Evolutionary conservation across 1,140 invertebrate species (phyloP).

Genomic region (Holcopasites calliopsidis): DNA sequence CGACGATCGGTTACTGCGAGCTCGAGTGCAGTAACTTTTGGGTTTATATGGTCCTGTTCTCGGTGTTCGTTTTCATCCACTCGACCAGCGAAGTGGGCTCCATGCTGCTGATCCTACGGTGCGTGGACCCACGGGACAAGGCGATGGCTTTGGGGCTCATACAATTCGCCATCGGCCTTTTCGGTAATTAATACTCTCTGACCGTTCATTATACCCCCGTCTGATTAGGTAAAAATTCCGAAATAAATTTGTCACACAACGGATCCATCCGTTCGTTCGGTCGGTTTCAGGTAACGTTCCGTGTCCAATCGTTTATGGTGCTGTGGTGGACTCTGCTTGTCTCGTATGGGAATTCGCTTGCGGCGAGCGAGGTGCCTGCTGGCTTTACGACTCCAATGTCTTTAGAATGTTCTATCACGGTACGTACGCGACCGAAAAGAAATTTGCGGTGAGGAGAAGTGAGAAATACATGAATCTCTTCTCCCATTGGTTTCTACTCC

Average conservation of each 20-base stretch:
- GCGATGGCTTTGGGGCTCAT: conserved; percentile 96
- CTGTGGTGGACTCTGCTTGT: conserved; percentile 94
- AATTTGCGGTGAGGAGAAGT: not conserved
- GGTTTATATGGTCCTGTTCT: conserved; percentile 92
- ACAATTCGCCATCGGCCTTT: conserved; percentile 94
- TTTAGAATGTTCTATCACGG: conserved; percentile 93
- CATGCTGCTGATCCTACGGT: conserved; percentile 93
- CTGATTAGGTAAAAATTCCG: not conserved
- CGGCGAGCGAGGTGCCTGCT: conserved; percentile 88
- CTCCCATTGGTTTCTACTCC: not conserved
- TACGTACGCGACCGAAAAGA: conserved; percentile 71
- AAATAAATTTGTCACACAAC: not conserved
- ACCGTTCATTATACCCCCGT: not conserved
- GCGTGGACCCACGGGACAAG: conserved; percentile 94
- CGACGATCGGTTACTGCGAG: conserved; percentile 88
- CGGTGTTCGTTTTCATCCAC: conserved; percentile 93
- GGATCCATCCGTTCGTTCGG: not conserved
- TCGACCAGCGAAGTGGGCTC: conserved; percentile 95
- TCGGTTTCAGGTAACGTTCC: conserved; percentile 88
- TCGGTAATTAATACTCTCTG: conserved; percentile 82
- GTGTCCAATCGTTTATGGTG: conserved; percentile 95
- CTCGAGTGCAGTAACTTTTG: conserved; percentile 89
- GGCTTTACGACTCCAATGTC: conserved; percentile 90
- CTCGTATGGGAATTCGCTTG: conserved; percentile 92
- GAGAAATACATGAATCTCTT: not conserved